Base-by-base conservation (phyloP, 2,888 invertebrate genomes). In the Cephus runcator region DNA sequence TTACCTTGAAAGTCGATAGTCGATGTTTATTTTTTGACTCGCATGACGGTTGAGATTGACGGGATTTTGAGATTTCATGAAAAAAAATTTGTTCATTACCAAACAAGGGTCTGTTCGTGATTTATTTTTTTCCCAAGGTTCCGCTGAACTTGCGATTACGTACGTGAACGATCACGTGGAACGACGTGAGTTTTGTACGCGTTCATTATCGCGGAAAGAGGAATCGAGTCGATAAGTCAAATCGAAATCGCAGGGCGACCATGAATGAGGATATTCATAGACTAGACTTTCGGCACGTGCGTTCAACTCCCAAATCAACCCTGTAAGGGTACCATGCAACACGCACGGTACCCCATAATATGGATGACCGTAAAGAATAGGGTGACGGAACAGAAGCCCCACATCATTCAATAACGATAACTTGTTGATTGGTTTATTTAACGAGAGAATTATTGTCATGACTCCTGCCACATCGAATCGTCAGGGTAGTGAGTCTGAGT, bases 361-460 rank as follows among this genome's bases (percentile, higher is more conserved):
- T 23, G 71, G 71, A 34, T 34, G 31, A 71, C 30, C 71, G 34
- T 34, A 34, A 33, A 71, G 33, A 71, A 34, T 31, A 34, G 71
- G 71, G 71, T 31, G 71, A 71, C 31, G 31, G 71, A 31, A 71
- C 71, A 71, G 71, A 71, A 34, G 71, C 71, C 71, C 33, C 71
- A 34, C 34, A 71, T 71, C 34, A 34, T 31, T 71, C 33, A 71
- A 71, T 71, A 33, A 71, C 68, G 76, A 79, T 80, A 81, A 85
- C 83, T 82, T 82, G 83, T 84, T 83, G 83, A 83, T 85, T 83
- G 83, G 81, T 83, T 84, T 83, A 83, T 78, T 80, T 80, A 82
- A 82, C 75, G 78, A 81, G 73, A 78, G 76, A 78, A 81, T 82
- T 78, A 80, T 82, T 81, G 79, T 80, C 75, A 69, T 71, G 56